Evolutionary conservation across 1,140 invertebrate species (phyloP), one percentile per base, ranked within the genome.

Genomic region (Metopolophium dirhodum): DNA sequence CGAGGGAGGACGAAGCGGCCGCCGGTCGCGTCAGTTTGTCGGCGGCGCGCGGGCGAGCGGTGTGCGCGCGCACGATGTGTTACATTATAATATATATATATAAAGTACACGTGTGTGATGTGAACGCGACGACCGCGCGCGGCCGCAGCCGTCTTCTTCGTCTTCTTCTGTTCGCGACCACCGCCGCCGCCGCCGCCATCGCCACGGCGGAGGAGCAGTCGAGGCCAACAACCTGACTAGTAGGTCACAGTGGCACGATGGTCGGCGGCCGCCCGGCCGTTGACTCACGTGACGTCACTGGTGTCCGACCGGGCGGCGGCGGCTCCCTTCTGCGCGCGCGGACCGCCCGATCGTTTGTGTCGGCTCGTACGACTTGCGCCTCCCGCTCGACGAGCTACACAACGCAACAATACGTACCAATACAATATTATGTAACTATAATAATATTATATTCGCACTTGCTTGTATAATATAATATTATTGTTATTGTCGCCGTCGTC

Each of bases 191-290:
- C 30, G 11, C 14, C 14, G 3, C 86, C 14, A 11, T n/a, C 1
- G n/a, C 0, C 11, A 9, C 91, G 35, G 82, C 7, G 82, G 82
- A 45, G 82, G 77, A 57, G 35, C 77, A 47, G 47, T 49, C 91
- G 91, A 92, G 91, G 91, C 91, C 91, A 93, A 93, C 91, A 93
- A 93, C 91, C 91, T 93, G 91, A 93, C 91, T 93, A 93, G 91
- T 93, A 93, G 91, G 91, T 93, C 91, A 93, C 91, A 93, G 91
- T 86, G 91, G 91, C 91, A 93, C 91, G 91, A 85, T 85, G 91
- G 68, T 93, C 91, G 91, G 82, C 91, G 82, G 91, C 91, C 91
- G 91, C 77, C 49, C 91, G 91, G 91, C 91, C 91, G 77, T 93
- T 93, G 91, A 93, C 91, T 93, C 91, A 93, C 68, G 91, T 93